Base-by-base conservation (phyloP, 2,888 invertebrate species). In the Hipparchia semele region DNA sequence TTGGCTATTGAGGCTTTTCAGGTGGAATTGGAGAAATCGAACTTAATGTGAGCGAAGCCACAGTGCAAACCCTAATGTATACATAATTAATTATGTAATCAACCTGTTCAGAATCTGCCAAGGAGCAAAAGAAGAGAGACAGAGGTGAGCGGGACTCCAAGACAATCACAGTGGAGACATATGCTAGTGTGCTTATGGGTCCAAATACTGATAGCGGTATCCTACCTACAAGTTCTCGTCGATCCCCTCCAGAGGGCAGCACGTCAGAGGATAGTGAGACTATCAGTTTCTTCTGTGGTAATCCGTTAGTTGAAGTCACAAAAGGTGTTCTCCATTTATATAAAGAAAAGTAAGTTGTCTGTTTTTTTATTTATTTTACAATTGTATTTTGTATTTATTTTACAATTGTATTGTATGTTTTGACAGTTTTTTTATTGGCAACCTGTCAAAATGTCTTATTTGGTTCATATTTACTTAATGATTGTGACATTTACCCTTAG, bases 321-420 rank as follows among this genome's bases (percentile, higher is more conserved):
- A 98, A 98, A 88, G 99, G 99, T 58, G 97, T 99, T 65, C 94
- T 99, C 73, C 99, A 99, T 95, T 94, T 99, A 33, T 99, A 98
- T 88, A 99, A 99, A 88, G 99, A 99, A 88, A 98, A 99, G 99
- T 99, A 91, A 91, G 95, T 91, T 45, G 10, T 58, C 64, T 23
- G n/a, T n/a, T n/a, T 58, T 54, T 13, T 7, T 54, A 70, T 45
- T 67, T 23, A 13, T 56, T 56, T 13, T 13, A 13, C 6, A 7
- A 13, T 56, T 56, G 8, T 58, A 13, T 8, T 6, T 60, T 58
- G 23, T 49, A 0, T 49, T 49, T 49, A 13, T 56, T 56, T 13
- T 13, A 13, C 6, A 7, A 13, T 56, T 56, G 8, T 58, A 8
- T 8, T 6, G 5, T 49, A 6, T 49, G 39, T 39, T 39, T 39